These are phyloP conservation scores for Parazoanthus darwini DNA, from an alignment of 92 coral and sea anemone genomes.

Conservation along the genomic window DNA sequence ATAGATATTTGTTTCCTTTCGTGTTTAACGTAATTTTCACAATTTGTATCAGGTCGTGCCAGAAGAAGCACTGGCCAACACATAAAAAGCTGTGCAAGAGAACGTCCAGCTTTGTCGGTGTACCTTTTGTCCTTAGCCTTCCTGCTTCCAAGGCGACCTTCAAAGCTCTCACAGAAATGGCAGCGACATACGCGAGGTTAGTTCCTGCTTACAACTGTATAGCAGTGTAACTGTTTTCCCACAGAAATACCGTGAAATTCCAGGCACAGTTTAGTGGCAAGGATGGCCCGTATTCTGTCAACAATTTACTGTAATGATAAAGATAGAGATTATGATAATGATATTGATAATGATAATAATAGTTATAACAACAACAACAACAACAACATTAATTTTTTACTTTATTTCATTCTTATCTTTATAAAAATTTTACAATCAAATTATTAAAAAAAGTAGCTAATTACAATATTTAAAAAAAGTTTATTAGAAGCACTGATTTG, in stretches of 20 bases:
- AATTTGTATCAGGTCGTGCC: slow-evolving; percentile 68
- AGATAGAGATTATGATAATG: too few relatives aligned
- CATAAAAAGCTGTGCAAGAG: slow-evolving; percentile 77
- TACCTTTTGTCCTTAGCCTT: slow-evolving; percentile 80
- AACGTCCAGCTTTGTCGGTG: slow-evolving; percentile 66
- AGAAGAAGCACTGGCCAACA: slow-evolving; percentile 80
- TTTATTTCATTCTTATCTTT: too few relatives aligned
- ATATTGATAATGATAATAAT: too few relatives aligned
- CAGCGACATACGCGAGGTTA: slow-evolving; percentile 86
- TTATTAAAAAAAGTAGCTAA: too few relatives aligned
- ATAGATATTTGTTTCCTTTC: neutral
- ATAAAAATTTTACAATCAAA: too few relatives aligned
- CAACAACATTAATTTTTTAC: too few relatives aligned
- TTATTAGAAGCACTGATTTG: too few relatives aligned
- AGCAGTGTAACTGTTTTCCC: neutral
- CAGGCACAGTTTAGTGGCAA: neutral
- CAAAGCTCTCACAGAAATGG: slow-evolving; percentile 66
- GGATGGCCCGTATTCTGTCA: neutral
- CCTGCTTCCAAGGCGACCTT: slow-evolving; percentile 89
- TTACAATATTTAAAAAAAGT: too few relatives aligned
- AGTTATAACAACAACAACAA: too few relatives aligned
- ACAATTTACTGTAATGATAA: too few relatives aligned
- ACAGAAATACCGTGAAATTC: too few relatives aligned
- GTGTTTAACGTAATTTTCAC: neutral
- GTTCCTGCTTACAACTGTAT: neutral